A percentile compares a stretch with the other conserved stretches of the same genome.
These are phyloP conservation scores for Erythrolamprus reginae DNA, from an alignment of 2,113 vertebrate genomes.

Conservation along the genomic window DNA sequence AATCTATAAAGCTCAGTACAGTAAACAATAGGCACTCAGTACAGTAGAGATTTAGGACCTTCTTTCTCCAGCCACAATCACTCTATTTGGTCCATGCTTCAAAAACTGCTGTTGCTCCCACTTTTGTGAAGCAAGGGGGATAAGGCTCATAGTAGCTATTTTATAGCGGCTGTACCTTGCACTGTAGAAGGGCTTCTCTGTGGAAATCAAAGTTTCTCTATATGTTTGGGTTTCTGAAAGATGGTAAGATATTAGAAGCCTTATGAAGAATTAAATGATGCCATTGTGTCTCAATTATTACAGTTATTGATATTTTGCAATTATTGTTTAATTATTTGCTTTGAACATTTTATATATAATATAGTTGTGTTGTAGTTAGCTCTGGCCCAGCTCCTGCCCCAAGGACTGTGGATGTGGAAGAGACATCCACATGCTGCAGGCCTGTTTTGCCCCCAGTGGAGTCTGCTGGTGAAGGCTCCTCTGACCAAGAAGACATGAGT, in stretches of 20 bases:
- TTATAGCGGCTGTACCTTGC: not conserved
- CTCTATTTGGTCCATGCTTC: not conserved
- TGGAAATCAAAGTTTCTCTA: not conserved
- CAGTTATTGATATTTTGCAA: not conserved
- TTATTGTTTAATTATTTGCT: not conserved
- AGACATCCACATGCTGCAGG: too few relatives aligned
- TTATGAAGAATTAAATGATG: not conserved
- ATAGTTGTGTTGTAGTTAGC: too few relatives aligned
- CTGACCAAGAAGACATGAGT: too few relatives aligned
- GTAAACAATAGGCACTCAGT: not conserved
- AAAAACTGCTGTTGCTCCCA: not conserved
- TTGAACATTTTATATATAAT: not conserved
- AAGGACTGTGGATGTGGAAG: too few relatives aligned
- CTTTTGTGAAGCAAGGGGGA: not conserved
- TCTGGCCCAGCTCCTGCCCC: too few relatives aligned
- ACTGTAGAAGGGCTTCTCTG: not conserved
- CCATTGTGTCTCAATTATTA: not conserved
- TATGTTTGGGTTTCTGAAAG: not conserved
- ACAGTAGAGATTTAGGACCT: not conserved
- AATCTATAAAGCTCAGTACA: not conserved
- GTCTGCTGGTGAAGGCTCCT: too few relatives aligned
- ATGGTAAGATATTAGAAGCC: not conserved
- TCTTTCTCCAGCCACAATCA: not conserved
- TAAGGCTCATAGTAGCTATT: not conserved
- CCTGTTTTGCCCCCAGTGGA: too few relatives aligned